Percentiles rank a stretch among this genome's conserved stretches.
Conservation (phyloP, 30 jellyfish, hydroid and myxozoan genomes). For the Hydra vulgaris region DNA sequence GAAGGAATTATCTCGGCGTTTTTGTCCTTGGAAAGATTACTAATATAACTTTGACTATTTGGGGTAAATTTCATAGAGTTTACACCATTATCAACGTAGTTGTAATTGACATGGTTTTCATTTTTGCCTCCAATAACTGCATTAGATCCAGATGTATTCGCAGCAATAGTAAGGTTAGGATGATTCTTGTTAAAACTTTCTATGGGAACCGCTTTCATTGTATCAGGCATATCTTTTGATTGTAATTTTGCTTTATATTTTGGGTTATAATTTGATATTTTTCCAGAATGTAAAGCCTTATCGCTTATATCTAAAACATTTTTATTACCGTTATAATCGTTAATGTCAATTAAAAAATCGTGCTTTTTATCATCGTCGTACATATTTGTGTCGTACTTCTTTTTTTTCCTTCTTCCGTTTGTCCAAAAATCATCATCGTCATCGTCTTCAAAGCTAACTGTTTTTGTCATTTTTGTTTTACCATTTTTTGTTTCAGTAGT, state of each 20-base stretch:
- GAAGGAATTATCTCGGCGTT: neutral
- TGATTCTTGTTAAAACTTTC: neutral
- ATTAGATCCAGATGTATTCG: neutral
- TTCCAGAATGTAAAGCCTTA: conserved; percentile 1
- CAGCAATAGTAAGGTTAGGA: neutral
- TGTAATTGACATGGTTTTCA: neutral
- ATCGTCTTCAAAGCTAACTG: neutral
- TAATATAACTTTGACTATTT: neutral
- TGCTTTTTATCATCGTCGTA: neutral
- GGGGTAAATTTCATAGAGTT: neutral
- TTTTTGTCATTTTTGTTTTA: neutral
- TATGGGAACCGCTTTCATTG: neutral
- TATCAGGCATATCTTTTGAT: neutral
- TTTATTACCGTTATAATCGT: neutral
- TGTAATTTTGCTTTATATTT: neutral
- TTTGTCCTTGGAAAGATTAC: neutral
- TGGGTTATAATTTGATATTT: neutral
- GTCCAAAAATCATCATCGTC: conserved; percentile 1
- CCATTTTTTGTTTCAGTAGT: neutral
- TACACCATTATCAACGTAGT: neutral
- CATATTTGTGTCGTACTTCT: neutral
- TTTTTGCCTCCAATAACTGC: neutral
- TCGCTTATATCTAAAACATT: neutral
- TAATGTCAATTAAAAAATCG: conserved; percentile 1
- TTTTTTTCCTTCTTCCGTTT: neutral